These are phyloP conservation scores for Pristionchus arcanus DNA, from an alignment of 2,888 invertebrate genomes.

Conservation along the genomic window DNA sequence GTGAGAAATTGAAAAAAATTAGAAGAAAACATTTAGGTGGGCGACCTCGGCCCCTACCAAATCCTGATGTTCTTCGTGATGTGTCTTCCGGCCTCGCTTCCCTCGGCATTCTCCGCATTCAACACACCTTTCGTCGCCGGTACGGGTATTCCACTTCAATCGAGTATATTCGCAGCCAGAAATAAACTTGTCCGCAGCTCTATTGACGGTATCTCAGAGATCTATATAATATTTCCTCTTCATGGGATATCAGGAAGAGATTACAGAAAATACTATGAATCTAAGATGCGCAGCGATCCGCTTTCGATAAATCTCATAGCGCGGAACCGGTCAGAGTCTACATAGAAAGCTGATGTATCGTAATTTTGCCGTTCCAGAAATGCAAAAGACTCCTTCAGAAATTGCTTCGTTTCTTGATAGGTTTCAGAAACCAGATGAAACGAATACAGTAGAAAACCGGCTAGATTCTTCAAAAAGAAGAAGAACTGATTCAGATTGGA, in stretches of 20 bases:
- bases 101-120: constrained; percentile 73
- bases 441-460: neutral
- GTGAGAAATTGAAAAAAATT: too few relatives aligned
- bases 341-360: neutral
- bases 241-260: neutral
- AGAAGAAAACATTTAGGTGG: constrained; percentile 60
- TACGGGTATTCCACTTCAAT: neutral
- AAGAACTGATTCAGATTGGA: neutral
- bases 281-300: neutral
- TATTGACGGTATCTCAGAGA: too few relatives aligned
- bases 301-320: neutral
- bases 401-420: neutral
- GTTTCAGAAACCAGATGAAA: too few relatives aligned
- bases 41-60: constrained; percentile 73
- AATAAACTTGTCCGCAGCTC: too few relatives aligned
- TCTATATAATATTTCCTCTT: too few relatives aligned
- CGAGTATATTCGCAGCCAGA: neutral
- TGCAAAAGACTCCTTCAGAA: neutral
- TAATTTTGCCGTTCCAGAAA: neutral
- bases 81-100: constrained; percentile 74
- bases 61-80: constrained; percentile 72
- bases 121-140: constrained; percentile 72
- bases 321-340: neutral
- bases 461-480: neutral
- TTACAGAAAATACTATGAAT: neutral